These are phyloP conservation scores for Enteromius anoplus DNA, from an alignment of 2,797 vertebrate species.

Conservation along the genomic window DNA sequence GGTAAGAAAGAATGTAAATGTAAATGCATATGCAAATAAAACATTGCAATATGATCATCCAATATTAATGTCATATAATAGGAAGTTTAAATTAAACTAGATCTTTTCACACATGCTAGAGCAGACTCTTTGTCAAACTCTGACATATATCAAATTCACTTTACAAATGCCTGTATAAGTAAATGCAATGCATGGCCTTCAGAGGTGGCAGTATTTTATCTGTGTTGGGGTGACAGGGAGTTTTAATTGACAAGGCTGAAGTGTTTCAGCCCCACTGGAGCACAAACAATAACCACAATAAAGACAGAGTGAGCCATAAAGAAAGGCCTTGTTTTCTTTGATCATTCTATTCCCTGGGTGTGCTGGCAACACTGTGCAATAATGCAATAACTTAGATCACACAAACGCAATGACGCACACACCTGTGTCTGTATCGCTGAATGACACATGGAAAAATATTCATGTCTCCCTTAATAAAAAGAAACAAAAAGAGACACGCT, in stretches of 20 bases:
- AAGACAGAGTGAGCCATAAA: constrained; percentile 66
- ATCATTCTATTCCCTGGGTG: constrained; percentile 63
- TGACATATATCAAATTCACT: constrained; percentile 29
- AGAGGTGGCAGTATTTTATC: constrained; percentile 59
- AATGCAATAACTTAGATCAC: constrained; percentile 52
- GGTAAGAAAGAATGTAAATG: background rate
- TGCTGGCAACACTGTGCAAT: constrained; percentile 53
- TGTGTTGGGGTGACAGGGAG: constrained; percentile 56
- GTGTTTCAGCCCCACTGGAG: constrained; percentile 62
- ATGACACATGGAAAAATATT: constrained; percentile 48
- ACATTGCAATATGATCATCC: background rate
- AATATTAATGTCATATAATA: constrained; percentile 13
- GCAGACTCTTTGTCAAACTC: constrained; percentile 23
- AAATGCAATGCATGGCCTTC: constrained; percentile 57
- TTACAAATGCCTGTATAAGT: constrained; percentile 41
- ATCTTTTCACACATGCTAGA: background rate
- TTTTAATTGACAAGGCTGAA: constrained; percentile 68
- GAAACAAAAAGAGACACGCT: constrained; percentile 28
- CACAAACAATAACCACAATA: constrained; percentile 68
- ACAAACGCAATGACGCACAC: constrained; percentile 36
- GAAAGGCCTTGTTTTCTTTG: constrained; percentile 64
- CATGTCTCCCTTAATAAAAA: constrained; percentile 44
- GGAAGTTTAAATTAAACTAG: constrained; percentile 7
- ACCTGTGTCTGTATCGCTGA: constrained; percentile 43
- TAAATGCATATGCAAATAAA: constrained; percentile 12